Evolutionary conservation across 2,888 invertebrate species (phyloP), one percentile per base, ranked within the genome.

Genomic region (Philopedon plagiatum): DNA sequence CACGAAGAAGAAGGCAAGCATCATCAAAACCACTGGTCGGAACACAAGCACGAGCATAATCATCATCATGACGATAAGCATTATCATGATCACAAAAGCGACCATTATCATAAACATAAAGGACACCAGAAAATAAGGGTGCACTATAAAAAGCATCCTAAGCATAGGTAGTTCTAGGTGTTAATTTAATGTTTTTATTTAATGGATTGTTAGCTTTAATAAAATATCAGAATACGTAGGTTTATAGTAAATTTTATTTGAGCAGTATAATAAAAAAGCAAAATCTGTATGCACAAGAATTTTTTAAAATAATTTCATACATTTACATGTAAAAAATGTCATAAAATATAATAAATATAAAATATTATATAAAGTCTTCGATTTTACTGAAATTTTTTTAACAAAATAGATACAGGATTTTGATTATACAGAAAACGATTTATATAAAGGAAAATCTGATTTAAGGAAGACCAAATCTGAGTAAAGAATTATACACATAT

Each of bases 1-100:
- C 74, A 77, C 19, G 21, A 75, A 7, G 61, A 67, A 9, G 67
- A 76, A 37, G 71, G 68, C 37, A 29, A 70, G 32, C 76, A 75
- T 65, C n/a, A 73, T 44, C 73, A 71, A 26, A 70, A 73, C 13
- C 65, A 75, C 32, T 18, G 32, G 58, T 15, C 32, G 9, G 67
- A 66, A 1, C 39, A 64, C 15, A 68, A 72, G 44, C 74, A 74
- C 62, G 26, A 49, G 9, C 68, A 74, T 37, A 23, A 67, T 5
- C 74, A 74, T 58, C 23, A 70, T 15, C 60, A 66, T 51, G 60
- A 64, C 5, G 34, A 32, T 34, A 61, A 62, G 37, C 64, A 71
- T 39, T 18, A 62, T 0, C 72, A 73, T 19, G 51, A 75, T 32
- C 62, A 74, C 23, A 67, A 66, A 4, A 13, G 57, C 11, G 49